Evolutionary conservation across 1,140 invertebrate species (phyloP).

Genomic region (Drosophila pectinifera): DNA sequence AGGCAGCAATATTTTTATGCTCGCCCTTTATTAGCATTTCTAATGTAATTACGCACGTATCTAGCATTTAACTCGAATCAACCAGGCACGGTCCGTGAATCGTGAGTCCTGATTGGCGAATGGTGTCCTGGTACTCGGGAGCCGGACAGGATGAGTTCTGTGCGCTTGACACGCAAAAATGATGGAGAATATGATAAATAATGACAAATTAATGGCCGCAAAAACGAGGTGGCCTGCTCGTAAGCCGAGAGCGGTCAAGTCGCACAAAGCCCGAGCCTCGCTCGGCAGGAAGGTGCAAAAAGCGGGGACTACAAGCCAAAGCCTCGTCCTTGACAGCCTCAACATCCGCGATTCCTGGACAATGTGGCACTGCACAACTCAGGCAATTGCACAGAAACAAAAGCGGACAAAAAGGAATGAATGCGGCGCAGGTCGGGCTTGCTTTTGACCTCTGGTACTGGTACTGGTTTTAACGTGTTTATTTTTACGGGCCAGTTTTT

Average conservation of each 20-base stretch:
- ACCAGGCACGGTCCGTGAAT: conserved; percentile 23
- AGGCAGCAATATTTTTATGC: conserved; percentile 71
- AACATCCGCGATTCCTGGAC: conserved; percentile 45
- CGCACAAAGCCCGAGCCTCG: conserved; percentile 12
- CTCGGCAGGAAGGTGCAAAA: conserved; percentile 12
- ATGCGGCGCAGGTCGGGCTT: background rate
- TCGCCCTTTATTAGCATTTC: conserved; percentile 72
- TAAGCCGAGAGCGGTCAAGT: conserved; percentile 29
- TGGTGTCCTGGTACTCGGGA: background rate
- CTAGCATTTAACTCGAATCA: conserved; percentile 70
- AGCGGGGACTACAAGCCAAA: conserved; percentile 14
- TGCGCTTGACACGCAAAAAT: conserved; percentile 68
- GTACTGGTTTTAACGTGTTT: background rate
- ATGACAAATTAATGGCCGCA: conserved; percentile 76
- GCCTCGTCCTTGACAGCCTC: conserved; percentile 50
- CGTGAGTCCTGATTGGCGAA: conserved; percentile 6
- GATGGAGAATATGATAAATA: conserved; percentile 74
- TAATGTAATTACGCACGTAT: conserved; percentile 80
- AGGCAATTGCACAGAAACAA: conserved; percentile 30
- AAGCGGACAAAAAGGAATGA: background rate
- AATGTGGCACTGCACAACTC: conserved; percentile 27
- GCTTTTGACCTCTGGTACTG: background rate
- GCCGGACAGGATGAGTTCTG: conserved; percentile 41
- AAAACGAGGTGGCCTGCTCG: conserved; percentile 57
- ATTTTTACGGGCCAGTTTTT: background rate